A percentile compares a stretch with the other conserved stretches of the same genome.
These are phyloP conservation scores for Epinephelus lanceolatus DNA, from an alignment of 2,113 vertebrate genomes.

Conservation along the genomic window DNA sequence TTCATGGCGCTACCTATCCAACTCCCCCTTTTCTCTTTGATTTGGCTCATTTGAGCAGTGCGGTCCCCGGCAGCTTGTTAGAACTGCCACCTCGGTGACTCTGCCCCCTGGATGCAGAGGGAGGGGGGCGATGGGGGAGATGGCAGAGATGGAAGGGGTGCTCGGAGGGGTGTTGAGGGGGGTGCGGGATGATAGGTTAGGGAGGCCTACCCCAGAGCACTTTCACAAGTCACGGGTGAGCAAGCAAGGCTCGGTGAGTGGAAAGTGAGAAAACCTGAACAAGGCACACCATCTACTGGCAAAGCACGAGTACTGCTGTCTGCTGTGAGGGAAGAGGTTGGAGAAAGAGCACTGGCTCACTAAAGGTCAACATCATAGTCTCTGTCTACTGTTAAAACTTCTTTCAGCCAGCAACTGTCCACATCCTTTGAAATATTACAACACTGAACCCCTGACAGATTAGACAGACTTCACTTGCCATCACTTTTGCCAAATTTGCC, in stretches of 20 bases:
- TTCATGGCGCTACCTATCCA: slow-evolving; percentile 83
- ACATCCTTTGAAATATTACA: slow-evolving; percentile 18
- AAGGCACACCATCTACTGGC: slow-evolving; percentile 85
- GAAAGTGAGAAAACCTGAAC: slow-evolving; percentile 75
- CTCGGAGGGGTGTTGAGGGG: slow-evolving; percentile 70
- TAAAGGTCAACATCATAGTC: slow-evolving; percentile 37
- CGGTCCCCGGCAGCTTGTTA: slow-evolving; percentile 87
- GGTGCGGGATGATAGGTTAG: slow-evolving; percentile 73
- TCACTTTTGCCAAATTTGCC: no score
- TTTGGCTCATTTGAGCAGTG: slow-evolving; percentile 88
- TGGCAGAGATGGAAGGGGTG: slow-evolving; percentile 75
- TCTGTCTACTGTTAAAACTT: slow-evolving; percentile 25
- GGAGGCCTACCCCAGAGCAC: slow-evolving; percentile 78
- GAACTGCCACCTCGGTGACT: slow-evolving; percentile 87
- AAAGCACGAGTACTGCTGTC: slow-evolving; percentile 57
- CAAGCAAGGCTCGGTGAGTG: slow-evolving; percentile 70
- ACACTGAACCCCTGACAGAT: slow-evolving; percentile 3
- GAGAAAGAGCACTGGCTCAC: slow-evolving; percentile 18
- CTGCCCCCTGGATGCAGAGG: slow-evolving; percentile 83
- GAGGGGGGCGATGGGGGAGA: slow-evolving; percentile 43
- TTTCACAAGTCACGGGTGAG: slow-evolving; percentile 84
- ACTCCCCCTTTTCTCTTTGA: slow-evolving; percentile 85
- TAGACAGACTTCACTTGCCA: slow-evolving; percentile 20
- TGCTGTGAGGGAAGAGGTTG: slow-evolving; percentile 18
- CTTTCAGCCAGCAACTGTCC: slow-evolving; percentile 17